Evolutionary conservation across 2,113 vertebrate genomes (phyloP), one percentile per base, ranked within the genome.

Genomic region (Calidris pygmaea): DNA sequence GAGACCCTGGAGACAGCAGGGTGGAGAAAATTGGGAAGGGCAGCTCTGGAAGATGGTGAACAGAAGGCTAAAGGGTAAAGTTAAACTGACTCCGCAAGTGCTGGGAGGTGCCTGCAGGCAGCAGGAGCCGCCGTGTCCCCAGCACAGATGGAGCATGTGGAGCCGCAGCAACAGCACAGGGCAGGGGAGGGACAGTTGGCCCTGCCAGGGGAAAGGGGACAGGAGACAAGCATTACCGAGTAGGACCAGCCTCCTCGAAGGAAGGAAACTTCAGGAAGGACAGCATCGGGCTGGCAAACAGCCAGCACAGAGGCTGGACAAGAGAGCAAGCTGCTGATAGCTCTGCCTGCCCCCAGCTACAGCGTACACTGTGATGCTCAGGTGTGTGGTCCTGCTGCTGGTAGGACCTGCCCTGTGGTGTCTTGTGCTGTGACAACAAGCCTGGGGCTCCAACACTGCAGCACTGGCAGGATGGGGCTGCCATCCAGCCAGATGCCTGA

Each of bases 31-130:
- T 2, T n/a, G 50, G 65, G 66, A 83, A 70, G 88, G 83, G 76
- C 89, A 93, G 65, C 67, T 50, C 15, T 66, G 52, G 86, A 75
- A 89, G 86, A 22, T 27, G 34, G 39, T 53, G 84, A 95, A 56
- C 89, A 97, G 94, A 94, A 94, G 89, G 93, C 73, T 91, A 71
- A 94, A 96, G 84, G 84, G 93, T 86, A 91, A 79, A 96, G 73
- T 89, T 68, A 91, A 93, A 94, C 52, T 18, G 75, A 13, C 48
- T 78, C 53, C 24, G 43, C 73, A 87, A 85, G 30, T 10, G 76
- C 56, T 87, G 60, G 77, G 87, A 81, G 3, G 6, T 47, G 89
- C 60, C 96, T 75, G 94, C 80, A 87, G 89, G 96, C 80, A 92
- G 72, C 52, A 32, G 12, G 66, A 89, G 73, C 66, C 4, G 0